These are phyloP conservation scores for Drosophila baimaii DNA, from an alignment of 1,140 invertebrate species.

Conservation along the genomic window DNA sequence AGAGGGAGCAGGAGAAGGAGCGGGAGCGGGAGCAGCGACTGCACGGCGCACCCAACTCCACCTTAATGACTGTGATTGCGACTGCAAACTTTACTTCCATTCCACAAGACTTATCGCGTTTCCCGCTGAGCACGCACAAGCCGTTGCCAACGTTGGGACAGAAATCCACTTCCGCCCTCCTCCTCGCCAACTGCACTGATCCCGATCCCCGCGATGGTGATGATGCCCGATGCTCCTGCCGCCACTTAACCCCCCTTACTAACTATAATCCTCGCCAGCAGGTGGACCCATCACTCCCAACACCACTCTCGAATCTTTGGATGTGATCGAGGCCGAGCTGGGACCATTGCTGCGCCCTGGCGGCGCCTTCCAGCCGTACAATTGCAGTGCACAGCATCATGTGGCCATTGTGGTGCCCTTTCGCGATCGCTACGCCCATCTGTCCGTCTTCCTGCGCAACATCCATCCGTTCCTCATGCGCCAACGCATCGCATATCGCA, in stretches of 20 bases:
- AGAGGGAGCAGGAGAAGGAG: constrained; percentile 52
- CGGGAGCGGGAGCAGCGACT: constrained; percentile 42
- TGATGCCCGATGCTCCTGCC: no score
- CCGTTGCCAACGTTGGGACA: constrained; percentile 44
- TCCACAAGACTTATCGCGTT: constrained; percentile 74
- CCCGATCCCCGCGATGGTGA: constrained; percentile 71
- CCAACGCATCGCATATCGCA: constrained; percentile 96
- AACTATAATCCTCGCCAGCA: constrained; percentile 22
- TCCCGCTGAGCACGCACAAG: constrained; percentile 42
- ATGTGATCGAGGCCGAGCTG: constrained; percentile 83
- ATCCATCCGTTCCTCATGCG: constrained; percentile 95
- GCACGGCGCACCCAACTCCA: constrained; percentile 53
- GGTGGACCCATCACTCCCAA: constrained; percentile 84
- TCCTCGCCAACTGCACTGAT: constrained; percentile 63
- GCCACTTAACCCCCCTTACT: no score
- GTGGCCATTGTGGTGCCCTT: constrained; percentile 95
- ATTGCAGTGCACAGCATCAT: constrained; percentile 90
- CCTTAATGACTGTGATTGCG: constrained; percentile 74
- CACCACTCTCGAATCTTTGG: constrained; percentile 84
- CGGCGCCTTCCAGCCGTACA: constrained; percentile 90
- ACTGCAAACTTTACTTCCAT: constrained; percentile 80
- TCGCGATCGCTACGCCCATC: constrained; percentile 92
- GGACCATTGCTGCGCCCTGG: constrained; percentile 87
- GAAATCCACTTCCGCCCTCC: constrained; percentile 37
- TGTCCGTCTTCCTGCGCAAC: constrained; percentile 93